These are phyloP conservation scores for Onychomys torridus DNA, from an alignment of 2,797 vertebrate genomes.

Conservation along the genomic window DNA sequence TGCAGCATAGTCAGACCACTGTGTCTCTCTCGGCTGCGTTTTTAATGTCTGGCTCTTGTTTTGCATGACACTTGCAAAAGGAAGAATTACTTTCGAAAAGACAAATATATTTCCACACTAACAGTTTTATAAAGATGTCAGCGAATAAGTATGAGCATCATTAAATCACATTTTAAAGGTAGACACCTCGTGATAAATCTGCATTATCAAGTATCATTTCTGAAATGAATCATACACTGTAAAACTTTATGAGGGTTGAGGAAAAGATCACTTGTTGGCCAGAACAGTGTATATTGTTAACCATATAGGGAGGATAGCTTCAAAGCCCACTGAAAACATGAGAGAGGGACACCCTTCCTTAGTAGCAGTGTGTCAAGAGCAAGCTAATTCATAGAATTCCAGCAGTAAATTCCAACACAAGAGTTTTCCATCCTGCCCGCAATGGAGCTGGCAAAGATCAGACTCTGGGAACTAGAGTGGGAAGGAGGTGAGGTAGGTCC, in stretches of 20 bases:
- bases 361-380: conserved; percentile 39
- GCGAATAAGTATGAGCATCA: conserved; percentile 71
- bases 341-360: conserved; percentile 15
- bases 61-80: conserved; percentile 63
- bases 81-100: conserved; percentile 55
- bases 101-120: conserved; percentile 78
- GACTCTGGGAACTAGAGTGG: neutral
- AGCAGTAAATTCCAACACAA: neutral
- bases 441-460: neutral
- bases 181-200: conserved; percentile 79
- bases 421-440: neutral
- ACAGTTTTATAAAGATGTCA: conserved; percentile 82
- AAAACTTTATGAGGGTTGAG: conserved; percentile 72
- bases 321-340: conserved; percentile 3
- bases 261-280: conserved; percentile 67
- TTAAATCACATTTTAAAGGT: conserved; percentile 81
- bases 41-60: conserved; percentile 42
- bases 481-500: neutral
- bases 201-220: conserved; percentile 81
- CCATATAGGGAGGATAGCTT: conserved; percentile 17
- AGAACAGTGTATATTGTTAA: conserved; percentile 60
- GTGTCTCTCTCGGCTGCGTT: neutral
- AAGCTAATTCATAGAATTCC: conserved; percentile 57
- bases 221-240: conserved; percentile 75
- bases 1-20: neutral